These are phyloP conservation scores for Dendrolimus punctatus DNA, from an alignment of 1,140 invertebrate species.

Conservation along the genomic window DNA sequence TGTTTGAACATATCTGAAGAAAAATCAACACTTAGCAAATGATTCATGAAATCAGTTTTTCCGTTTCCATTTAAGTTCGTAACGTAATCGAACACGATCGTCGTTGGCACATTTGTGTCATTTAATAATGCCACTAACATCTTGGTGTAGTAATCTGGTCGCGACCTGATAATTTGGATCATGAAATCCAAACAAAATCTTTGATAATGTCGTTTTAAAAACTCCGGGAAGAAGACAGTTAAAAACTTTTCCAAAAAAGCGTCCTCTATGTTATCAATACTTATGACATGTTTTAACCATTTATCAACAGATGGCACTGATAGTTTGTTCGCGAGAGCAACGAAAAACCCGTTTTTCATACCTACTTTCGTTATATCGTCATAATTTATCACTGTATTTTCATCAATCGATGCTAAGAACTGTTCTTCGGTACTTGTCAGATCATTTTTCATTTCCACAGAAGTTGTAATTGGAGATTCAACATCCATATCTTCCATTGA, in stretches of 20 bases:
- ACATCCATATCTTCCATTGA: not conserved
- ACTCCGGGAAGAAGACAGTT: conserved; percentile 20
- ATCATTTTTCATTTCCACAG: not conserved
- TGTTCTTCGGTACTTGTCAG: conserved; percentile 12
- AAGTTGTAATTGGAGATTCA: not conserved
- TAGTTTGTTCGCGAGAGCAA: conserved; percentile 16
- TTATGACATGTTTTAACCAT: conserved; percentile 21
- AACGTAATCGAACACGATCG: conserved; percentile 30
- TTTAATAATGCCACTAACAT: conserved; percentile 25
- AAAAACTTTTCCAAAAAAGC: conserved; percentile 22
- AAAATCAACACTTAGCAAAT: conserved; percentile 20
- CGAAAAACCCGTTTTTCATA: conserved; percentile 11
- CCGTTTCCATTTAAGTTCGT: conserved; percentile 16
- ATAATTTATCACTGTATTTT: conserved; percentile 13
- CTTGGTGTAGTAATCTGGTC: conserved; percentile 16
- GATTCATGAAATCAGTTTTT: conserved; percentile 20
- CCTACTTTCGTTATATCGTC: conserved; percentile 17
- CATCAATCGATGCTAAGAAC: conserved; percentile 7
- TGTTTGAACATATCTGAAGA: conserved; percentile 23
- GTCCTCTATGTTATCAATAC: conserved; percentile 10
- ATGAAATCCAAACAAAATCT: conserved; percentile 27
- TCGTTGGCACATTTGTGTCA: conserved; percentile 19
- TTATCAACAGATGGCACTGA: conserved; percentile 18
- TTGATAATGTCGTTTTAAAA: conserved; percentile 25
- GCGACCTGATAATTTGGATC: conserved; percentile 14